Evolutionary conservation across 2,113 vertebrate species (phyloP), one percentile per base, ranked within the genome.

Genomic region (Saccopteryx bilineata): DNA sequence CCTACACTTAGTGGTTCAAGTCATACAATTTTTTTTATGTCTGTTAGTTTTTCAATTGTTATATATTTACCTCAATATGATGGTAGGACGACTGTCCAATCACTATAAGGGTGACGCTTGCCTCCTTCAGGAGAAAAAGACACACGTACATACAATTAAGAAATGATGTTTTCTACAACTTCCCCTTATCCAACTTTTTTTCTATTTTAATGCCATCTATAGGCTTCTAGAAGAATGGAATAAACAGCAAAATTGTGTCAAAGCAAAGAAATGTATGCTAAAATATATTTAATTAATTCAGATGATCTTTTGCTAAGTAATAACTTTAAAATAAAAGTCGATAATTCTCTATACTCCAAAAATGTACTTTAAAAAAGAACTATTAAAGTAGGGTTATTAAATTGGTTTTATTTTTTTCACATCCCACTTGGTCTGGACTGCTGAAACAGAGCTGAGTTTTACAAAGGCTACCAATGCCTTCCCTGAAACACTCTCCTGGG

Each of bases 81-180:
- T 98, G 97, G 95, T 98, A 98, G 33, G 98, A 98, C 46, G 99
- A 99, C 95, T 99, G 99, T 96, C 99, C 99, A 97, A 99, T 99
- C 96, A 99, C 99, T 96, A 99, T 96, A 93, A 99, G 98, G 92
- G 98, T 98, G 95, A 99, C 98, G 91, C 98, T 96, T 26, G 99
- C 99, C 97, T 99, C 99, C 99, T 99, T 97, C 87, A 96, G 74
- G 54, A 93, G 58, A 76, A 94, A 96, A 78, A 96, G 61, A 19
- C 39, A 88, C 21, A 87, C 14, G 15, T 21, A 72, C 7, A 78
- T 39, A 54, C 72, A 61, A 95, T 61, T 78, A 96, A 96, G 39
- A 91, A 93, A 87, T 78, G n/a, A 69, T 74, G 23, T 69, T 90
- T 75, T 58, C 80, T 65, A 60, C 48, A 69, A 61, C 10, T 79